Percentiles rank a stretch among this genome's conserved stretches.
phyloP scores from a whole-genome alignment of 2,797 vertebrate genomes.

The Microcaecilia unicolor region DNA sequence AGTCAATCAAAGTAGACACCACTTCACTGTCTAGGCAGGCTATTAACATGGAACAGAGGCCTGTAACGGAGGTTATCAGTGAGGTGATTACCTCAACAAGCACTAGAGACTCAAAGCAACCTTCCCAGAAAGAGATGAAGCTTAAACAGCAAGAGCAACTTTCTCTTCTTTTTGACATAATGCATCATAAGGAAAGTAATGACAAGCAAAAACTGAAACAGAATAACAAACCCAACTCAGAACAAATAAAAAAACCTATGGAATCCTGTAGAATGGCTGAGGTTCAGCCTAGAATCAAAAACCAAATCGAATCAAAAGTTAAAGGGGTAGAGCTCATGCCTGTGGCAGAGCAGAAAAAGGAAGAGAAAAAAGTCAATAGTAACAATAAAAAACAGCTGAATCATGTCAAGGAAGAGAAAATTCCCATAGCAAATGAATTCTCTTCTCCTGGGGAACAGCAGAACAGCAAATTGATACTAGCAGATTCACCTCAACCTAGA shows the following conservation, averaged over 20 bases:
- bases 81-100: constrained; percentile 22
- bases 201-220: constrained; percentile 64
- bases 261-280: constrained; percentile 59
- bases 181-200: constrained; percentile 57
- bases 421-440: constrained; percentile 40
- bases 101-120: constrained; percentile 42
- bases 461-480: constrained; percentile 58
- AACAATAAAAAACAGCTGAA: constrained; percentile 65
- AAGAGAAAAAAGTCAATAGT: constrained; percentile 63
- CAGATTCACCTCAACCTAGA: constrained; percentile 83
- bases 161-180: constrained; percentile 53
- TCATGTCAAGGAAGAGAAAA: constrained; percentile 68
- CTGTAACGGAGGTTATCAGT: constrained; percentile 30
- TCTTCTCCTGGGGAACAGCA: constrained; percentile 53
- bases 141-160: constrained; percentile 64
- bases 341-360: constrained; percentile 53
- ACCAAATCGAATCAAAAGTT: constrained; percentile 51
- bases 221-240: constrained; percentile 28
- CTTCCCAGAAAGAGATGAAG: constrained; percentile 53
- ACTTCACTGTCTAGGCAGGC: constrained; percentile 40
- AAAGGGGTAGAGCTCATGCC: constrained; percentile 38
- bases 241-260: constrained; percentile 37
- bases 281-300: constrained; percentile 42
- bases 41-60: constrained; percentile 43
- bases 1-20: constrained; percentile 44